Evolutionary conservation across 2,113 vertebrate genomes (phyloP), one percentile per base, ranked within the genome.

Genomic region (Pogonocichla stellata): DNA sequence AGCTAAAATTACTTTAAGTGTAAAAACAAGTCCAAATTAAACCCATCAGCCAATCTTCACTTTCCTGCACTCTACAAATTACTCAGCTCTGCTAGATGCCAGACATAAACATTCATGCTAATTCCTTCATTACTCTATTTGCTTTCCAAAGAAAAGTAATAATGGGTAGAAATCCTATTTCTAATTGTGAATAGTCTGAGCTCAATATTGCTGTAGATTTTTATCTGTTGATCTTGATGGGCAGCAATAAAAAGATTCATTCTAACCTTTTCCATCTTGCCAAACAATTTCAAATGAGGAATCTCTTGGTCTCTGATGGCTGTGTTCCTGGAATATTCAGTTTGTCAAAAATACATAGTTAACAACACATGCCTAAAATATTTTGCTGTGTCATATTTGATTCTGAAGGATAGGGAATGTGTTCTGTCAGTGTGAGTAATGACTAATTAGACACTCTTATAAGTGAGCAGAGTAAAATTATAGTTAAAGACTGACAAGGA

Each of bases 11-110:
- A 71, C 73, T 90, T 77, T 80, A 93, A 90, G 60, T 77, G 25
- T 90, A 86, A 92, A 91, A 95, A 69, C 54, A 86, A 95, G 71
- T 88, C 50, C 79, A 95, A 90, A 96, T 95, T 92, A 95, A 86
- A 80, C 53, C 25, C 62, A 82, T 95, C 90, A 96, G 57, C 81
- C 62, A 80, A 33, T 96, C 88, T 93, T 34, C 62, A 48, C 70
- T 93, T 95, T 72, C 45, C 57, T 53, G 50, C 61, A 57, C 66
- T 94, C 66, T 36, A 14, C 33, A 92, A 93, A 92, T 96, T 95
- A 86, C 40, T 90, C 33, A 92, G 31, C 61, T 40, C n/a, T 77
- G 66, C 67, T 94, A 84, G 47, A 82, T 78, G 62, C 87, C 67
- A 94, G 79, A 66, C 66, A 50, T 85, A 92, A 93, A 9, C 58